Percentiles rank a stretch among this genome's conserved stretches.
Conservation (phyloP, 2,888 invertebrate species). For the Drosophila limbata region DNA sequence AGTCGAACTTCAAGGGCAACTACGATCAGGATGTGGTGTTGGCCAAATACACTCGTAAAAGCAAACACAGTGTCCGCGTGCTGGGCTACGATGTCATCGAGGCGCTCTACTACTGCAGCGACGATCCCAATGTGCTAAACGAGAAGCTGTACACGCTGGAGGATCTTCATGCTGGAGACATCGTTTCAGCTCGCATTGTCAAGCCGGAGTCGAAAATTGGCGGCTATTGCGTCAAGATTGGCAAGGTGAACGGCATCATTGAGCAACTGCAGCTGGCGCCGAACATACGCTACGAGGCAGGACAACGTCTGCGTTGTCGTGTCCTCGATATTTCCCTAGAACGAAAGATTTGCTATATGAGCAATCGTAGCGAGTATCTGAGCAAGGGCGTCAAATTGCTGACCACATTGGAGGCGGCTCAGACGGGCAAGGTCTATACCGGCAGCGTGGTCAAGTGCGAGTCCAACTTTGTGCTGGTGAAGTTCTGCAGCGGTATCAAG, state of each 20-base stretch:
- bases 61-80: slow-evolving; percentile 87
- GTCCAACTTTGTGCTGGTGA: slow-evolving; percentile 75
- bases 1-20: slow-evolving; percentile 81
- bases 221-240: slow-evolving; percentile 86
- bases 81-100: slow-evolving; percentile 89
- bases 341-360: slow-evolving; percentile 87
- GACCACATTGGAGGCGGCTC: slow-evolving; percentile 86
- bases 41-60: slow-evolving; percentile 83
- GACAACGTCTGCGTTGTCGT: slow-evolving; percentile 87
- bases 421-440: slow-evolving; percentile 84
- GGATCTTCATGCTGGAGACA: slow-evolving; percentile 87
- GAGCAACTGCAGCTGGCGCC: slow-evolving; percentile 87
- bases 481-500: slow-evolving; percentile 85
- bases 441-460: slow-evolving; percentile 83
- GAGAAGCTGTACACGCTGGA: slow-evolving; percentile 87
- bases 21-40: slow-evolving; percentile 84
- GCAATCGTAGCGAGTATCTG: slow-evolving; percentile 89
- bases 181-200: slow-evolving; percentile 87
- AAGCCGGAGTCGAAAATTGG: slow-evolving; percentile 85
- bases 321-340: slow-evolving; percentile 86
- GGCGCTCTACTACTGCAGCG: slow-evolving; percentile 89
- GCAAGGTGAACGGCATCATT: slow-evolving; percentile 87
- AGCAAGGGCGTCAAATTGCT: slow-evolving; percentile 87
- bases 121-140: slow-evolving; percentile 87
- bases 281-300: slow-evolving; percentile 86